Evolutionary conservation across 2,797 vertebrate genomes (phyloP).

Genomic region (Melanotaenia maccullochi): DNA sequence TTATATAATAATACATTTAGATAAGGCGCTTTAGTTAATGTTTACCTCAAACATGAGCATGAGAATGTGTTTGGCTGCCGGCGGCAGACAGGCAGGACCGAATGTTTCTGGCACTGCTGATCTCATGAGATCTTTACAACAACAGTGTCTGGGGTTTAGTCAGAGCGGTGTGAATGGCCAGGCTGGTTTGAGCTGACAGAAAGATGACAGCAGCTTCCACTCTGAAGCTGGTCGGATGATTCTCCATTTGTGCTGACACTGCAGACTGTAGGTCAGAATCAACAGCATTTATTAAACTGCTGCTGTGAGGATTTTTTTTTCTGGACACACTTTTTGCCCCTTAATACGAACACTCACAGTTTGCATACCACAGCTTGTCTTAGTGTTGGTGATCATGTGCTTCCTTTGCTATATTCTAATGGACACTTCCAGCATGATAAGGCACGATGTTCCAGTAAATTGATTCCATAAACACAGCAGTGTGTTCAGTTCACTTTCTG

Average conservation of each 20-base stretch:
- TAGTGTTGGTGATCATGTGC: slow-evolving; percentile 1
- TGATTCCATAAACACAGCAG: not conserved
- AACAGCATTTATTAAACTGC: not conserved
- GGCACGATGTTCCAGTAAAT: not conserved
- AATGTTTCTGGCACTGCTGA: slow-evolving; percentile 13
- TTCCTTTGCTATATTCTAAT: not conserved
- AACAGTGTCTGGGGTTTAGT: slow-evolving; percentile 6
- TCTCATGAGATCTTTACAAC: slow-evolving; percentile 1
- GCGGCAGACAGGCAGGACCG: not conserved
- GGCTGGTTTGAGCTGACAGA: not conserved
- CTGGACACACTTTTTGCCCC: not conserved
- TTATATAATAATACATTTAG: not conserved
- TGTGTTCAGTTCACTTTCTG: not conserved
- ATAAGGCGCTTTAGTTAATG: not conserved
- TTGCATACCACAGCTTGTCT: not conserved
- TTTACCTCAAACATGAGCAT: not conserved
- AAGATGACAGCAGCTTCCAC: not conserved
- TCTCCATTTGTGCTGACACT: slow-evolving; percentile 13
- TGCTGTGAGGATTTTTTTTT: not conserved
- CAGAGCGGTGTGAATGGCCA: slow-evolving; percentile 6
- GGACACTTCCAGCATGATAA: not conserved
- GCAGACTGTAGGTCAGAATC: slow-evolving; percentile 11
- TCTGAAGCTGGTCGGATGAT: slow-evolving; percentile 1
- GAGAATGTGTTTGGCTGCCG: not conserved
- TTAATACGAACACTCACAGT: not conserved